phyloP scores from a whole-genome alignment of 2,797 vertebrate species.

The Ibycter americanus region DNA sequence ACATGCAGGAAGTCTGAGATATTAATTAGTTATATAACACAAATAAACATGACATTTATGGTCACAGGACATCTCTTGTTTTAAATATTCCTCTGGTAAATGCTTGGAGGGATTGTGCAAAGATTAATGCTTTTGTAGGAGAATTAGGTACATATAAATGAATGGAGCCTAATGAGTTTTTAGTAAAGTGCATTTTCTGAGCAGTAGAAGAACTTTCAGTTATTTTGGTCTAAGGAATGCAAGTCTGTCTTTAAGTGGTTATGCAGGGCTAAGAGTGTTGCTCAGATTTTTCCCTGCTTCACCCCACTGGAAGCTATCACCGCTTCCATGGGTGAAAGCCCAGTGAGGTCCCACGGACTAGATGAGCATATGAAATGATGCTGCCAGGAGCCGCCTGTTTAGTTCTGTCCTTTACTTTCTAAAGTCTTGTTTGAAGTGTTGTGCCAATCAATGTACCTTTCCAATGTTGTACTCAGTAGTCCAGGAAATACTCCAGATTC shows the following conservation, averaged over 20 bases:
- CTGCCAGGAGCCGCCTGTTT: rapidly evolving
- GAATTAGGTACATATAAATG: conserved; percentile 73
- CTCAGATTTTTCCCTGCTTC: background rate
- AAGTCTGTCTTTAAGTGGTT: background rate
- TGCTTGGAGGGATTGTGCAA: conserved; percentile 71
- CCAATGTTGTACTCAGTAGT: background rate
- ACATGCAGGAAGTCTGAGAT: conserved; percentile 82
- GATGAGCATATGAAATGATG: rapidly evolving
- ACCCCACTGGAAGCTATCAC: background rate
- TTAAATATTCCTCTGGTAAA: conserved; percentile 71
- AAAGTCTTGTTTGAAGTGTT: background rate
- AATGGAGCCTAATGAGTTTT: conserved; percentile 54
- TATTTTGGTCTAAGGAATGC: conserved; percentile 6
- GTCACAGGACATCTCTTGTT: conserved; percentile 76
- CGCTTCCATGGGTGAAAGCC: background rate
- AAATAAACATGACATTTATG: conserved; percentile 87
- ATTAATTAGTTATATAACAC: conserved; percentile 90
- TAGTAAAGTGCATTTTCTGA: conserved; percentile 57
- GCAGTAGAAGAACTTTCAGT: background rate
- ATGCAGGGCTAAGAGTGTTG: background rate
- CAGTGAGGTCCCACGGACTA: background rate
- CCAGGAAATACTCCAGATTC: conserved; percentile 55
- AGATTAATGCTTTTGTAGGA: conserved; percentile 72
- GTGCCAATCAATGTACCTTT: background rate
- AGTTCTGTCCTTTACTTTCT: background rate